Conservation (phyloP, 2,113 vertebrate species). For the Cryptotis parvus region DNA sequence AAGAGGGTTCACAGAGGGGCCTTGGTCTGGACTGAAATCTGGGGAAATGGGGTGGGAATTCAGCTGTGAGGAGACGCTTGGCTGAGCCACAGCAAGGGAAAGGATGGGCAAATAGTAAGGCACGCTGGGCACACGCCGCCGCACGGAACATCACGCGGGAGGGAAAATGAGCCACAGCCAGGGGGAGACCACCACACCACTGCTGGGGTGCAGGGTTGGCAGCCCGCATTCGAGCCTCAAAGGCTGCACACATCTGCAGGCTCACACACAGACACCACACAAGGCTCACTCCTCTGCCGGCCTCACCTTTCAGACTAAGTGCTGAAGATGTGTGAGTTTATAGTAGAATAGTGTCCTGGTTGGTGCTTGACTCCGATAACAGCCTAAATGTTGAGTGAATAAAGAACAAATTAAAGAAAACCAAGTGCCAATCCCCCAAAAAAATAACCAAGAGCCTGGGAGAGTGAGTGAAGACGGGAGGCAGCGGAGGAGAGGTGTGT, state of each 20-base stretch:
- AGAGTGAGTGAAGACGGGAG: background rate
- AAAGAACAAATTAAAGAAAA: conserved; percentile 26
- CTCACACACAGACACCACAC: background rate
- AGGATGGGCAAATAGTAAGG: background rate
- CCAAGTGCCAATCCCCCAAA: background rate
- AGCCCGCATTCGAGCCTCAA: background rate
- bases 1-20: background rate
- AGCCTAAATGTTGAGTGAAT: conserved; percentile 7
- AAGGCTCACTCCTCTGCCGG: background rate
- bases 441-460: too few species aligned
- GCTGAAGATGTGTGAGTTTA: background rate
- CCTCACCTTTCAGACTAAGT: background rate
- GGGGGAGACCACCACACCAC: background rate
- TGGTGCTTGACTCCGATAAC: background rate
- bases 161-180: background rate
- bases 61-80: background rate
- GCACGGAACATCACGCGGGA: background rate
- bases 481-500: background rate
- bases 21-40: conserved; percentile 22
- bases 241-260: background rate
- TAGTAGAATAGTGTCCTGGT: background rate
- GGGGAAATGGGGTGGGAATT: background rate
- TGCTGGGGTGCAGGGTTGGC: too few species aligned
- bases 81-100: background rate
- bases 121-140: background rate